Base-by-base conservation (phyloP, 2,888 invertebrate species). In the Lasioglossum leucozonium region DNA sequence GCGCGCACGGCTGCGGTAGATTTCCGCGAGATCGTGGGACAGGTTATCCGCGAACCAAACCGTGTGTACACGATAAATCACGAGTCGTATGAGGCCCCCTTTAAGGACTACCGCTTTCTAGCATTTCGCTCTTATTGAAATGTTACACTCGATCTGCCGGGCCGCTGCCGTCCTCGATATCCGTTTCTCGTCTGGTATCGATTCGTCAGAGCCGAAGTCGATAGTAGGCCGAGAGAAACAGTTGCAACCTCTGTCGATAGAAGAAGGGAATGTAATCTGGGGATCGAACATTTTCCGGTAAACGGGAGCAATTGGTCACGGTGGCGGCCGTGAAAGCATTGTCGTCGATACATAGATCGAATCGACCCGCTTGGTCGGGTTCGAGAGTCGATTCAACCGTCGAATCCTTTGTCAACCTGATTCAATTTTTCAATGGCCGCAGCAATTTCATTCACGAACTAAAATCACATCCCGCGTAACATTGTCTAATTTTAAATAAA, bases 271-370 rank as follows among this genome's bases (percentile, higher is more conserved):
- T 58, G 62, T 34, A 62, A 81, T 81, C 78, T 30, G 11, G 34
- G 22, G 26, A 85, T 30, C 44, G 26, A 30, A 62, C 47, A 67
- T 82, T 82, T 75, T 42, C 73, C 67, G 58, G 30, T 51, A 58
- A 83, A 87, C 62, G 77, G 78, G 62, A 71, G 67, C 77, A 62
- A 87, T 85, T 82, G 67, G 81, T 72, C 77, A 77, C 74, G 79
- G 74, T 74, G 87, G 86, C 78, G 85, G 75, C 77, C 84, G 84
- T 84, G 86, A 85, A 88, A 88, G 84, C 74, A 40, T 37, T 37
- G 11, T 22, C 22, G 37, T 34, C 16, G 79, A 71, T 79, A 84
- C 86, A 82, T 82, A 72, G 75, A 84, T 81, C 69, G 62, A 62
- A 81, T 65, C 71, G 67, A 26, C 26, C n/a, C 22, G 10, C 18